Evolutionary conservation across 2,888 invertebrate genomes (phyloP).

Genomic region (Antheraea yamamai): DNA sequence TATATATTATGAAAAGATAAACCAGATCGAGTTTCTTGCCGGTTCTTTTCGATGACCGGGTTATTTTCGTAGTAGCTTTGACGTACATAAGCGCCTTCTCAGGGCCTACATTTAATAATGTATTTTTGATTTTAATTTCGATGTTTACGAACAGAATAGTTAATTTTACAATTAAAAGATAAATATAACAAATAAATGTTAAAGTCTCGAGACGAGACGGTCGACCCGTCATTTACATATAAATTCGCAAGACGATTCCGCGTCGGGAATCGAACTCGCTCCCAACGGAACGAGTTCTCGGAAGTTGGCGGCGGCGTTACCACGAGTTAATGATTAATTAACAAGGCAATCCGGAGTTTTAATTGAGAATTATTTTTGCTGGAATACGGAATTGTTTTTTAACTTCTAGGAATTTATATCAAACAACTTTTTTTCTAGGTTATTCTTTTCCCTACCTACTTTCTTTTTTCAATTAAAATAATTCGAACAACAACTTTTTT

Average conservation of each 20-base stretch:
- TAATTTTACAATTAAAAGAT: slow-evolving; percentile 25
- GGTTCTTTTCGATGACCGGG: too few species aligned
- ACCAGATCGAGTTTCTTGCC: too few species aligned
- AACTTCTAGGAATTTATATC: slow-evolving; percentile 11
- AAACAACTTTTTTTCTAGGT: background rate
- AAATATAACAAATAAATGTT: slow-evolving; percentile 52
- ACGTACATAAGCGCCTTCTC: too few species aligned
- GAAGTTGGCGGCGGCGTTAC: slow-evolving; percentile 35
- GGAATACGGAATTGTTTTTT: slow-evolving; percentile 27
- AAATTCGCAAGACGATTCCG: slow-evolving; percentile 58
- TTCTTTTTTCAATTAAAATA: background rate
- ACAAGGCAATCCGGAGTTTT: slow-evolving; percentile 40
- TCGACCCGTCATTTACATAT: slow-evolving; percentile 54
- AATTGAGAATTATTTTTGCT: slow-evolving; percentile 32
- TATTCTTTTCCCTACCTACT: background rate
- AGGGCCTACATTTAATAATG: too few species aligned
- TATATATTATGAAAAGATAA: too few species aligned
- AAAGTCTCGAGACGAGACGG: slow-evolving; percentile 34
- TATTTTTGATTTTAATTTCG: too few species aligned
- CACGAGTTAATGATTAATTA: slow-evolving; percentile 52
- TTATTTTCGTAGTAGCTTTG: too few species aligned
- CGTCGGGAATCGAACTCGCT: slow-evolving; percentile 52
- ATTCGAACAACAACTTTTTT: background rate
- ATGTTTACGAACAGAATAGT: background rate
- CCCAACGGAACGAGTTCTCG: slow-evolving; percentile 42